Conservation (phyloP, 2,888 invertebrate genomes). For the Periphyllus acericola region DNA sequence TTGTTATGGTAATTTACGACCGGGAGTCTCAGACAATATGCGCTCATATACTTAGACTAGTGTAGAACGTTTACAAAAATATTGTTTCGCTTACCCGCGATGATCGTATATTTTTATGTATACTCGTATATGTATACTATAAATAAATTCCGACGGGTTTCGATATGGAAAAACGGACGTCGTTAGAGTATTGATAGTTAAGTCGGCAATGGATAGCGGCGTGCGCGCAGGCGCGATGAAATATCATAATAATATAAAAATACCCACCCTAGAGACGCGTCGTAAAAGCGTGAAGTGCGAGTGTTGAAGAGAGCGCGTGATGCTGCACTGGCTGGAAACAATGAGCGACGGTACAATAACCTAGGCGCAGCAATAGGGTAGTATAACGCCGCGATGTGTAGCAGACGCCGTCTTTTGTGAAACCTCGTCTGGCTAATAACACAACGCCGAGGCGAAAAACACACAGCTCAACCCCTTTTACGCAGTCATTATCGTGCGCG, state of each 20-base stretch:
- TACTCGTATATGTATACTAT: background rate
- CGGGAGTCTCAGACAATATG: slow-evolving; percentile 8
- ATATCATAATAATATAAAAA: background rate
- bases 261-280: background rate
- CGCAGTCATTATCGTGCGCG: background rate
- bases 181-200: background rate
- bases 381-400: background rate
- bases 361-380: no score
- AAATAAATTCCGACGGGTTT: background rate
- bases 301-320: background rate
- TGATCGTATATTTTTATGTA: background rate
- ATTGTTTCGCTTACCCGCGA: background rate
- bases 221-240: background rate
- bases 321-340: no score
- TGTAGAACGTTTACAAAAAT: background rate
- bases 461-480: slow-evolving; percentile 22
- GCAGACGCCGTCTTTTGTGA: slow-evolving; percentile 19
- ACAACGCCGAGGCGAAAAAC: slow-evolving; percentile 16
- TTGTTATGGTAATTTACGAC: slow-evolving; percentile 45
- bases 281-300: background rate
- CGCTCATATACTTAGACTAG: background rate
- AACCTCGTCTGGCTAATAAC: slow-evolving; percentile 41
- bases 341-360: no score
- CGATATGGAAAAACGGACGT: background rate
- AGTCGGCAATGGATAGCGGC: no score